These are phyloP conservation scores for Pithys albifrons DNA, from an alignment of 2,113 vertebrate genomes.

Conservation along the genomic window DNA sequence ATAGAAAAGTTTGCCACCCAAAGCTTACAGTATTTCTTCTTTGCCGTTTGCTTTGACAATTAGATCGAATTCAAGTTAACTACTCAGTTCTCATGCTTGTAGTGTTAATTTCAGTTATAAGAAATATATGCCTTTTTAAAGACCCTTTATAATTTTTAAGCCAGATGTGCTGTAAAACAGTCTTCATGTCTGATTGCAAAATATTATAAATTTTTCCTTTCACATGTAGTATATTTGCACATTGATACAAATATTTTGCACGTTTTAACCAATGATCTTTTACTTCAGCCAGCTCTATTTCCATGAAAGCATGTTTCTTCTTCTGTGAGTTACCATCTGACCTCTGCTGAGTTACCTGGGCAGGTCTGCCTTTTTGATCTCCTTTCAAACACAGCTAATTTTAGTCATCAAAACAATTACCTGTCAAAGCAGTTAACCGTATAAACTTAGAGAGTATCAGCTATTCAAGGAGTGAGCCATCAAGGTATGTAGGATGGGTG, in stretches of 20 bases:
- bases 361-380: not conserved
- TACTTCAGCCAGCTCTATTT: not conserved
- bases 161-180: not conserved
- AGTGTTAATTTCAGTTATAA: not conserved
- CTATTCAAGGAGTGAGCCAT: not conserved
- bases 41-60: not conserved
- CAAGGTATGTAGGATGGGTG: not conserved
- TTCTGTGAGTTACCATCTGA: not conserved
- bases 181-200: not conserved
- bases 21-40: not conserved
- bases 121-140: not conserved
- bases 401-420: not conserved
- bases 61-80: not conserved
- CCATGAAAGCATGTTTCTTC: not conserved
- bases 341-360: not conserved
- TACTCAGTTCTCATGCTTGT: not conserved
- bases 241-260: not conserved
- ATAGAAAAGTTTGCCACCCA: not conserved
- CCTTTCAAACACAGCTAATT: not conserved
- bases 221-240: not conserved
- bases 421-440: too few relatives aligned
- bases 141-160: not conserved
- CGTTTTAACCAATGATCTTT: not conserved
- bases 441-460: not conserved
- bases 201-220: not conserved